Evolutionary conservation across 2,797 vertebrate genomes (phyloP).

Genomic region (Peromyscus melanophrys): DNA sequence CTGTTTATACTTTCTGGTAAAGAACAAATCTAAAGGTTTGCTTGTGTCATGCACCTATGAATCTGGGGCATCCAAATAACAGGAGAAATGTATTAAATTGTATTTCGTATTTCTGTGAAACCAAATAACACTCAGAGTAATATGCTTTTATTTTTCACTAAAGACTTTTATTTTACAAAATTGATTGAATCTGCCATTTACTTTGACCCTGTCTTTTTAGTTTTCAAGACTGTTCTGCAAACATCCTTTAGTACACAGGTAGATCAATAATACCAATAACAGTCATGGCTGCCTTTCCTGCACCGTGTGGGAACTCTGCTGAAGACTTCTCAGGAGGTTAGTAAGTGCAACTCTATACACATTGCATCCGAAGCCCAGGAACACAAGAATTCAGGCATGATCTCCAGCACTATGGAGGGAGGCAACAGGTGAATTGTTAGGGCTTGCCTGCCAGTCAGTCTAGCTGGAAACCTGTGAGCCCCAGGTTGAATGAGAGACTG

Average conservation of each 20-base stretch:
- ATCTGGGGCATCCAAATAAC: background rate
- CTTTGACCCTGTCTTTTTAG: background rate
- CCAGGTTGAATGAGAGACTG: background rate
- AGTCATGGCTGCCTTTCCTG: background rate
- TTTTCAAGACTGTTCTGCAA: background rate
- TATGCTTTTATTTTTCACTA: slow-evolving; percentile 41
- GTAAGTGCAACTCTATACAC: background rate
- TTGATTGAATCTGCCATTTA: background rate
- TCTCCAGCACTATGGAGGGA: background rate
- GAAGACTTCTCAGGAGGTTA: background rate
- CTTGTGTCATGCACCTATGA: background rate
- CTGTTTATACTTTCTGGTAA: slow-evolving; percentile 19
- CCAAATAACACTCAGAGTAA: background rate
- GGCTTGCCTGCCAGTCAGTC: background rate
- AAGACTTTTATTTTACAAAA: slow-evolving; percentile 49
- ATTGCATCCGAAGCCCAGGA: background rate
- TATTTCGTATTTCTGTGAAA: background rate
- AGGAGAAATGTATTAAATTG: background rate
- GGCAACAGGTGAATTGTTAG: background rate
- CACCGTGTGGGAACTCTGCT: background rate
- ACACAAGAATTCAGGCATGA: background rate
- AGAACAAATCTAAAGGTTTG: slow-evolving; percentile 22
- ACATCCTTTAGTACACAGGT: background rate
- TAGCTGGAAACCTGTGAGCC: background rate
- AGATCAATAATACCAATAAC: background rate